Evolutionary conservation across 2,113 vertebrate genomes (phyloP).

Genomic region (Acrocephalus arundinaceus): DNA sequence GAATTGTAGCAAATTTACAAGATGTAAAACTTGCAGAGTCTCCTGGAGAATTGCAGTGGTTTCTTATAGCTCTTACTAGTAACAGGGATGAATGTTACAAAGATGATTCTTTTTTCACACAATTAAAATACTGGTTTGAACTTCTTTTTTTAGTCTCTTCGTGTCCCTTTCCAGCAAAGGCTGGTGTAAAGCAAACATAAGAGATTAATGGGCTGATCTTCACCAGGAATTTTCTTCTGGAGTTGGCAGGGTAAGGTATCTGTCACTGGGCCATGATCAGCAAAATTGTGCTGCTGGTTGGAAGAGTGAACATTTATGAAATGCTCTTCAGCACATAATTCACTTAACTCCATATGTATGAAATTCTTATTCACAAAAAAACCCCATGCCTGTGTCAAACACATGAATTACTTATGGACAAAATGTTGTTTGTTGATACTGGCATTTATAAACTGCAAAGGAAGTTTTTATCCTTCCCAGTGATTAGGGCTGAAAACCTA

Average conservation of each 20-base stretch:
- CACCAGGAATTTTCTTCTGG: background rate
- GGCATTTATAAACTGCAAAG: background rate
- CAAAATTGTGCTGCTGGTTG: background rate
- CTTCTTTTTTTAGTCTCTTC: background rate
- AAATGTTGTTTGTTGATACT: background rate
- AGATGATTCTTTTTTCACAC: background rate
- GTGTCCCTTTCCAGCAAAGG: background rate
- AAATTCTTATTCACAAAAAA: background rate
- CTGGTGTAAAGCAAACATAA: background rate
- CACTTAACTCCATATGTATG: background rate
- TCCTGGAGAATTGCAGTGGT: background rate
- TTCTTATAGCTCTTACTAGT: background rate
- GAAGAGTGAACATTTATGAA: background rate
- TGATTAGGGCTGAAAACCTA: constrained; percentile 39
- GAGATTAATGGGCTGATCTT: background rate
- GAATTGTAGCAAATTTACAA: background rate
- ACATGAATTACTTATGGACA: background rate
- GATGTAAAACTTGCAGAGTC: background rate
- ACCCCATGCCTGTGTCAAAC: background rate
- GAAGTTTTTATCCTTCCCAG: background rate
- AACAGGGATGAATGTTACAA: background rate
- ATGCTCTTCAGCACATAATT: background rate
- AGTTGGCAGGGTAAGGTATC: fast-evolving
- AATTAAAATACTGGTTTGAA: background rate
- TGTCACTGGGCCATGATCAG: background rate